Evolutionary conservation across 2,888 invertebrate species (phyloP), one percentile per base, ranked within the genome.

Genomic region (Coecobrya sp.): DNA sequence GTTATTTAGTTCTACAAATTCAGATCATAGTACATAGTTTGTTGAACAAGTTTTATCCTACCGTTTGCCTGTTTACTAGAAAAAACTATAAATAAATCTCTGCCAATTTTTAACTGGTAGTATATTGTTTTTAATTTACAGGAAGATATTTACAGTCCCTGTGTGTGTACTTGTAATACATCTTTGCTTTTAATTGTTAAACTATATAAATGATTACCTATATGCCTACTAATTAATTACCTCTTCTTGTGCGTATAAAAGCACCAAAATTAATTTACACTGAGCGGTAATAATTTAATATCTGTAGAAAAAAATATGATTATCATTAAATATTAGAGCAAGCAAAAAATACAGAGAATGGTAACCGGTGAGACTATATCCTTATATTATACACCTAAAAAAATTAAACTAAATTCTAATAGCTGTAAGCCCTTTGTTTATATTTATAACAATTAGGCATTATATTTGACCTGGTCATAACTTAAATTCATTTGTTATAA

Each of bases 321-420:
- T n/a, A 59, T 19, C 22, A 36, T 36, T 2, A 36, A 36, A 36
- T 36, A 36, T 36, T 25, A 10, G 4, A 65, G 65, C 1, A 65
- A 25, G 25, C 27, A n/a, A 65, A 65, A 13, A 19, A 11, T 65
- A 42, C 13, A 22, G 19, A 19, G n/a, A 45, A 73, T 73, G 73
- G 42, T 73, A 73, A 73, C 73, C 73, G 73, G 73, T 73, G 73
- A 73, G 73, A 73, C 73, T 73, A 73, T 42, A 42, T 0, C 1
- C 11, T 4, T 19, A 62, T 7, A 62, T 11, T 22, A 62, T 0
- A 22, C n/a, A 59, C 5, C 4, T 5, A 59, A 59, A 59, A 36
- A 36, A 4, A 19, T 19, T 59, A 19, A 59, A 19, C 0, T 30
- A 36, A 68, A 13, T 13, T 68, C 10, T 73, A 25, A 13, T 73